These are phyloP conservation scores for Drosophila limbata DNA, from an alignment of 2,888 invertebrate genomes.

Conservation along the genomic window DNA sequence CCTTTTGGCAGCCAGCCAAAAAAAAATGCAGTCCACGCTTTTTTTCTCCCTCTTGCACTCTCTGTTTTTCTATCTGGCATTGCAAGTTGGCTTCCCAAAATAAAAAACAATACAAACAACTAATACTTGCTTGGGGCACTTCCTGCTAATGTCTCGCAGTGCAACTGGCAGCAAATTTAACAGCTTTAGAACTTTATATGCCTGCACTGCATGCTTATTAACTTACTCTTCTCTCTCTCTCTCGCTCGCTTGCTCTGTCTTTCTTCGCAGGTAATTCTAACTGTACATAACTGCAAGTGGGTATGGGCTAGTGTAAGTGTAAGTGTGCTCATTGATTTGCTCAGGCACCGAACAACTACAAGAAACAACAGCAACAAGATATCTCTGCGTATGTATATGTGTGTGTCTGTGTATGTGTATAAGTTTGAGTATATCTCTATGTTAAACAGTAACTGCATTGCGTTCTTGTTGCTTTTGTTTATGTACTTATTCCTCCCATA, in stretches of 20 bases:
- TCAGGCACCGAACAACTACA: slow-evolving; percentile 38
- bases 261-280: slow-evolving; percentile 51
- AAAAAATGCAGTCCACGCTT: slow-evolving; percentile 48
- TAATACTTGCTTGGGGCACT: slow-evolving; percentile 49
- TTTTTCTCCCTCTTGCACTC: slow-evolving; percentile 14
- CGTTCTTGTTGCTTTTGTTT: slow-evolving; percentile 60
- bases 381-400: not conserved
- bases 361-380: slow-evolving; percentile 29
- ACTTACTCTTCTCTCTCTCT: slow-evolving; percentile 21
- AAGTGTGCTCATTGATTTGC: slow-evolving; percentile 76
- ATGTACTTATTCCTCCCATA: slow-evolving; percentile 59
- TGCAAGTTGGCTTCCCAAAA: slow-evolving; percentile 6
- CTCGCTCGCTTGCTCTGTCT: slow-evolving; percentile 5
- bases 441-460: slow-evolving; percentile 48
- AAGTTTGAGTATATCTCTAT: slow-evolving; percentile 17
- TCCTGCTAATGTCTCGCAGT: slow-evolving; percentile 44
- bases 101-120: slow-evolving; percentile 16
- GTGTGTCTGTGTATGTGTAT: slow-evolving; percentile 7
- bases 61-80: slow-evolving; percentile 21
- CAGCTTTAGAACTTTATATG: slow-evolving; percentile 65
- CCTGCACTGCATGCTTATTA: slow-evolving; percentile 49
- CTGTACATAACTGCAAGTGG: slow-evolving; percentile 47
- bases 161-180: slow-evolving; percentile 45
- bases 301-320: slow-evolving; percentile 49
- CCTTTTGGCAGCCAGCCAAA: slow-evolving; percentile 62